Evolutionary conservation across 2,113 vertebrate genomes (phyloP).

Genomic region (Cephalopholis sonnerati): DNA sequence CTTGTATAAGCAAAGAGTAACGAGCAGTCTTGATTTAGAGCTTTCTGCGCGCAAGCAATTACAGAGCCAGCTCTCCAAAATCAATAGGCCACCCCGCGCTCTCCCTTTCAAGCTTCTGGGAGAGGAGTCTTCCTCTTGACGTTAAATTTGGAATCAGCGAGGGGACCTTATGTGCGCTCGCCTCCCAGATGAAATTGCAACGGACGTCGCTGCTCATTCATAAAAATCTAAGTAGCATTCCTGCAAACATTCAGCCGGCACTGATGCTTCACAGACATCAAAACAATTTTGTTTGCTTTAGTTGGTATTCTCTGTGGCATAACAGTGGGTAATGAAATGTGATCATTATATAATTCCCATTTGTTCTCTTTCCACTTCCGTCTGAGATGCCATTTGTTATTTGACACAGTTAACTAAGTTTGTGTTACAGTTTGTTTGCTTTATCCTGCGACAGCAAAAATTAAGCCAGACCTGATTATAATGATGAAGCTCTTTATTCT

Average conservation of each 20-base stretch:
- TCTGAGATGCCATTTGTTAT: slow-evolving; percentile 70
- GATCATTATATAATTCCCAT: slow-evolving; percentile 81
- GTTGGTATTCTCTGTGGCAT: slow-evolving; percentile 79
- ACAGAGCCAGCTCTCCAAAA: slow-evolving; percentile 65
- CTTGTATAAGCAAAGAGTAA: slow-evolving; percentile 76
- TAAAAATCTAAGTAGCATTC: slow-evolving; percentile 67
- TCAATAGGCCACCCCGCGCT: slow-evolving; percentile 63
- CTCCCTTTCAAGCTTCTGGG: slow-evolving; percentile 35
- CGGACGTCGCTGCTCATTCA: slow-evolving; percentile 71
- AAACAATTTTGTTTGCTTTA: slow-evolving; percentile 78
- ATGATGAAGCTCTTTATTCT: not conserved
- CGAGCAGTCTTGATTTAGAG: slow-evolving; percentile 71
- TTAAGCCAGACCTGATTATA: slow-evolving; percentile 38
- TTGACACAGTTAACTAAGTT: slow-evolving; percentile 76
- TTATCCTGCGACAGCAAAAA: slow-evolving; percentile 60
- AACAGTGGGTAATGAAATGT: slow-evolving; percentile 80
- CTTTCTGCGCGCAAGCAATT: slow-evolving; percentile 62
- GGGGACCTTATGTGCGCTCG: slow-evolving; percentile 37
- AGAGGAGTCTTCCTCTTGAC: slow-evolving; percentile 12
- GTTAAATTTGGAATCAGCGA: slow-evolving; percentile 43
- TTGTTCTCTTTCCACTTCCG: slow-evolving; percentile 71
- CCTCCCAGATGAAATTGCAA: slow-evolving; percentile 60
- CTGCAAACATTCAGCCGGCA: slow-evolving; percentile 62
- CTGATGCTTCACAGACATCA: slow-evolving; percentile 73
- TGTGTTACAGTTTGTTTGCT: slow-evolving; percentile 61